These are phyloP conservation scores for Apamea monoglypha DNA, from an alignment of 2,888 invertebrate species.

Conservation along the genomic window DNA sequence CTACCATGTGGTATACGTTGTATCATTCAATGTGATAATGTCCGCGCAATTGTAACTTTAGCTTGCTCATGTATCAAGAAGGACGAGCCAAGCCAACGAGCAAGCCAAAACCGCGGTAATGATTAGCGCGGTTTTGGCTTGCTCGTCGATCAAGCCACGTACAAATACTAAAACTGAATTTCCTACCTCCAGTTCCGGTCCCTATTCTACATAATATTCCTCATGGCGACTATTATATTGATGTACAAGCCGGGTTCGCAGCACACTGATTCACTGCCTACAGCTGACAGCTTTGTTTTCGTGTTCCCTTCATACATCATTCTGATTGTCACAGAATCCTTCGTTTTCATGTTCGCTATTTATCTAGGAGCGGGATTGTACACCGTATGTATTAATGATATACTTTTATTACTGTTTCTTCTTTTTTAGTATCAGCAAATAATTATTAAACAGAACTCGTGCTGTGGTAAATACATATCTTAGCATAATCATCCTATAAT, in stretches of 20 bases:
- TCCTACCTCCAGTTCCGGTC: constrained; percentile 71
- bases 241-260: constrained; percentile 54
- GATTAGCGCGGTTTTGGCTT: not conserved
- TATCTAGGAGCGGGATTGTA: constrained; percentile 67
- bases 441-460: not conserved
- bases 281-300: constrained; percentile 13
- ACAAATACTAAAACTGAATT: not conserved
- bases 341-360: constrained; percentile 63
- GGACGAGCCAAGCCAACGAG: too few relatives aligned
- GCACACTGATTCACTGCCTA: constrained; percentile 8
- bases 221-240: constrained; percentile 64
- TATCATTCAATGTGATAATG: not conserved
- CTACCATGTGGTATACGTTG: not conserved
- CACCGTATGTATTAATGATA: constrained; percentile 64
- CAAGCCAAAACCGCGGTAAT: too few relatives aligned
- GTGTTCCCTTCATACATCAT: constrained; percentile 64
- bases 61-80: not conserved
- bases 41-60: not conserved
- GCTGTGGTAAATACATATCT: too few relatives aligned
- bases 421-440: not conserved
- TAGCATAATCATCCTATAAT: not conserved
- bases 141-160: not conserved
- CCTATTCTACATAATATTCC: constrained; percentile 67
- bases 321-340: constrained; percentile 67
- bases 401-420: not conserved